These are phyloP conservation scores for Ormyrus thymus DNA, from an alignment of 2,888 invertebrate species.

Conservation along the genomic window DNA sequence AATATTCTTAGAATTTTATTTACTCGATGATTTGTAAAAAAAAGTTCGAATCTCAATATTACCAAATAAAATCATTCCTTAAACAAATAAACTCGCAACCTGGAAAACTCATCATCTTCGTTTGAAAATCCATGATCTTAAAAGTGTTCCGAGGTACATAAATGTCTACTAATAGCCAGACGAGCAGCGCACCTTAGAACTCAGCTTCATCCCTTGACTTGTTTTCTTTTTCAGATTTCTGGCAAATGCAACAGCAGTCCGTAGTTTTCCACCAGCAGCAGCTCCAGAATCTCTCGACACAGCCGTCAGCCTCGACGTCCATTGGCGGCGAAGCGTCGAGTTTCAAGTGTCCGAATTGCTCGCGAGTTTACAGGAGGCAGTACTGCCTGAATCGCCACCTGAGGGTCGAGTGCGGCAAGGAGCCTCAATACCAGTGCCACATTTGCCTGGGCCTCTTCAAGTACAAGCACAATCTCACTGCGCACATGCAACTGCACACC, in stretches of 20 bases:
- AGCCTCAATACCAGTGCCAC: conserved; percentile 72
- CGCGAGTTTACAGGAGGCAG: conserved; percentile 68
- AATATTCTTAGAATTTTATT: too few relatives aligned
- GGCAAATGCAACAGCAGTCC: too few relatives aligned
- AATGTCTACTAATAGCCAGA: neutral
- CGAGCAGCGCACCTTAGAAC: conserved; percentile 7
- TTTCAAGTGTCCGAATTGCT: conserved; percentile 80
- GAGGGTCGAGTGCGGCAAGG: conserved; percentile 73
- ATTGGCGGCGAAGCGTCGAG: neutral
- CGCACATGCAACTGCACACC: conserved; percentile 69
- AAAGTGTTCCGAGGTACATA: neutral
- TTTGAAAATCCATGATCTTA: neutral
- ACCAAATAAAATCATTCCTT: too few relatives aligned
- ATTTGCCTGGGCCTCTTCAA: conserved; percentile 71
- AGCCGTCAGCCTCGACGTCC: too few relatives aligned
- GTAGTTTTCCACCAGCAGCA: neutral
- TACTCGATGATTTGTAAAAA: too few relatives aligned
- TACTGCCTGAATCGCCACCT: conserved; percentile 70
- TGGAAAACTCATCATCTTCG: too few relatives aligned
- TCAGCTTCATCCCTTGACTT: conserved; percentile 4
- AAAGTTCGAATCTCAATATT: too few relatives aligned
- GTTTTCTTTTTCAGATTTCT: conserved; percentile 64
- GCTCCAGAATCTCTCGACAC: neutral
- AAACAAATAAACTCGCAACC: too few relatives aligned
- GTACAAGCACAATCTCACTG: conserved; percentile 69